These are phyloP conservation scores for mouse (Mus musculus) DNA, from an alignment of 2,113 vertebrate genomes.

Conservation along the genomic window DNA sequence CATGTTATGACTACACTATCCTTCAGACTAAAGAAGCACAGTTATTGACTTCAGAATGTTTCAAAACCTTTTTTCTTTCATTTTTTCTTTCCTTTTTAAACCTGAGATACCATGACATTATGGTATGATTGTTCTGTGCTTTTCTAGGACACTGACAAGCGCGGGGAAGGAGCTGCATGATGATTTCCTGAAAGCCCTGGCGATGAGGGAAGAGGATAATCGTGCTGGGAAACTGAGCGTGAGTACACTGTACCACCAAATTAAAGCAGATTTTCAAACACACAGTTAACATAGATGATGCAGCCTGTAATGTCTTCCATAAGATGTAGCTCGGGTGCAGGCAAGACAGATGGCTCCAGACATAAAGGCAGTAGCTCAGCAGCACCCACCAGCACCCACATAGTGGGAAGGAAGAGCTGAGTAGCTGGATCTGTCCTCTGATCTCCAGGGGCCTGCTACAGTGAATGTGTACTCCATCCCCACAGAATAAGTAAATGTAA, in stretches of 20 bases:
- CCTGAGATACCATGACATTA: conserved; percentile 51
- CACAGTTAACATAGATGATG: neutral
- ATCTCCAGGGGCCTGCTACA: neutral
- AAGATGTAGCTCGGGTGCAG: neutral
- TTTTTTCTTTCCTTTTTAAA: neutral
- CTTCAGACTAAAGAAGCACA: neutral
- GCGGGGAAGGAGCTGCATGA: conserved; percentile 90
- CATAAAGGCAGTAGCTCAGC: too few relatives aligned
- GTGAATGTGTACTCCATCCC: neutral
- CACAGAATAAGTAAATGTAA: too few relatives aligned
- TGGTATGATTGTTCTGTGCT: conserved; percentile 63
- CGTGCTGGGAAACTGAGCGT: conserved; percentile 89
- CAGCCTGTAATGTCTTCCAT: neutral
- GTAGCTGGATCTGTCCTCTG: too few relatives aligned
- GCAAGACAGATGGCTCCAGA: too few relatives aligned
- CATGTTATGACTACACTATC: neutral
- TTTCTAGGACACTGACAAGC: conserved; percentile 90
- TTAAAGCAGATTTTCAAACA: neutral
- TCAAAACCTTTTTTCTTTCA: neutral
- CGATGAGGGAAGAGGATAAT: conserved; percentile 90
- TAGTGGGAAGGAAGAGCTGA: neutral
- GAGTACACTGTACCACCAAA: conserved; percentile 85
- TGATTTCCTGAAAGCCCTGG: conserved; percentile 90
- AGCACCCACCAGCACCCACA: too few relatives aligned
- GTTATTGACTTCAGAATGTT: neutral